Conservation (phyloP, 2,888 invertebrate genomes). For the Halocaridina rubra region DNA sequence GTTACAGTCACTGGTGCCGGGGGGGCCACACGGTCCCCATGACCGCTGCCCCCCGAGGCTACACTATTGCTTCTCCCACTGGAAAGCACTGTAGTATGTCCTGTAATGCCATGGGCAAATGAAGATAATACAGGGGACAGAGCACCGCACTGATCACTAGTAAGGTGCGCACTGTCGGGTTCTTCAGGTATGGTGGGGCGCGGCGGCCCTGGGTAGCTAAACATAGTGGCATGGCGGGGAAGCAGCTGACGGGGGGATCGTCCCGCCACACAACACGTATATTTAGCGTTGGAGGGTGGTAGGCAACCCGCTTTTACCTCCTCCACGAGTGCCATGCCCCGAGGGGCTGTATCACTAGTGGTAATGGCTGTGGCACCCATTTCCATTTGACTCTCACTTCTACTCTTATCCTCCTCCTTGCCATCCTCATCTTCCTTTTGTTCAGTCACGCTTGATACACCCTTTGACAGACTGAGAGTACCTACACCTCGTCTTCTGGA, state of each 20-base stretch:
- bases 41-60: constrained; percentile 64
- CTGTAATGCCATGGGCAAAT: constrained; percentile 47
- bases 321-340: constrained; percentile 35
- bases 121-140: constrained; percentile 20
- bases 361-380: not conserved
- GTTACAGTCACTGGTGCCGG: constrained; percentile 38
- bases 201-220: constrained; percentile 61
- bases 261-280: constrained; percentile 55
- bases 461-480: constrained; percentile 25
- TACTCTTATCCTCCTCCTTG: not conserved
- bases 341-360: not conserved
- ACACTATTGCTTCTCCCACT: constrained; percentile 36
- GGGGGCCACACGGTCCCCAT: constrained; percentile 64
- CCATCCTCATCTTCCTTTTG: not conserved
- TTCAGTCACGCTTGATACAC: not conserved
- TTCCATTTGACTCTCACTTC: not conserved
- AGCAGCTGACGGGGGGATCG: constrained; percentile 52
- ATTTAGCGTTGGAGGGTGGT: constrained; percentile 51
- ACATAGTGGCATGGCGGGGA: constrained; percentile 61
- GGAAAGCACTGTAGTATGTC: constrained; percentile 37
- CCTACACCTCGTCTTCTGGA: constrained; percentile 27
- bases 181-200: constrained; percentile 55
- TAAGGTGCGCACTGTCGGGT: constrained; percentile 46
- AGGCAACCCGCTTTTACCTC: constrained; percentile 38
- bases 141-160: constrained; percentile 54